Conservation (phyloP, 1,140 invertebrate species). For the Rhopalosiphum padi region DNA sequence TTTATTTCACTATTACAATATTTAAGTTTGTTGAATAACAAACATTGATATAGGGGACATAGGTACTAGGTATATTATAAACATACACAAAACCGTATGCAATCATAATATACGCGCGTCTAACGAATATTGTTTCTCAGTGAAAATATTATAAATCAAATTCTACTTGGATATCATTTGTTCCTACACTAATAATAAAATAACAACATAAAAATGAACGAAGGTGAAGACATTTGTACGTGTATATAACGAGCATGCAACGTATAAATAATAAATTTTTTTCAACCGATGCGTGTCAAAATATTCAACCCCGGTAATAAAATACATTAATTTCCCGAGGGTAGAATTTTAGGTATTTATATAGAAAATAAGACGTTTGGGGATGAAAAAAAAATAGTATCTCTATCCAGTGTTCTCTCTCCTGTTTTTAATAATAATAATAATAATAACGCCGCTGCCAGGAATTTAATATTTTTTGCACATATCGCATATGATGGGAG, state of each 20-base stretch:
- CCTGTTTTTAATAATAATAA: conserved; percentile 14
- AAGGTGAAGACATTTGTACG: background rate
- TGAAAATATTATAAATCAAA: background rate
- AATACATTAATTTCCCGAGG: conserved; percentile 37
- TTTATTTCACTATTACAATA: background rate
- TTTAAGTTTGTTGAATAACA: background rate
- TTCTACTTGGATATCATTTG: background rate
- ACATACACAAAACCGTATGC: background rate
- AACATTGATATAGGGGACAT: background rate
- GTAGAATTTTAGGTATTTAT: conserved; percentile 26
- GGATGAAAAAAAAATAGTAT: background rate
- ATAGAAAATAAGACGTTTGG: conserved; percentile 27
- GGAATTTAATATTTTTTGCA: conserved; percentile 41
- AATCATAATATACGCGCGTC: background rate
- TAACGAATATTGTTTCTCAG: background rate
- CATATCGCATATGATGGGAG: background rate
- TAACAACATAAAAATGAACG: background rate
- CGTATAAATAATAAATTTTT: background rate
- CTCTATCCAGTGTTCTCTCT: background rate
- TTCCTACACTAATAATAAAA: background rate
- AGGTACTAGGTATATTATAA: background rate
- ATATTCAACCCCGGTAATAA: conserved; percentile 18
- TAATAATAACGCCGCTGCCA: background rate
- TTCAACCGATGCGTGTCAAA: background rate
- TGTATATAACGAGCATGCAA: background rate